Percentiles rank a stretch among this genome's conserved stretches.
Evolutionary conservation across 1,140 invertebrate species (phyloP).

Genomic region (Drosophila simulans): DNA sequence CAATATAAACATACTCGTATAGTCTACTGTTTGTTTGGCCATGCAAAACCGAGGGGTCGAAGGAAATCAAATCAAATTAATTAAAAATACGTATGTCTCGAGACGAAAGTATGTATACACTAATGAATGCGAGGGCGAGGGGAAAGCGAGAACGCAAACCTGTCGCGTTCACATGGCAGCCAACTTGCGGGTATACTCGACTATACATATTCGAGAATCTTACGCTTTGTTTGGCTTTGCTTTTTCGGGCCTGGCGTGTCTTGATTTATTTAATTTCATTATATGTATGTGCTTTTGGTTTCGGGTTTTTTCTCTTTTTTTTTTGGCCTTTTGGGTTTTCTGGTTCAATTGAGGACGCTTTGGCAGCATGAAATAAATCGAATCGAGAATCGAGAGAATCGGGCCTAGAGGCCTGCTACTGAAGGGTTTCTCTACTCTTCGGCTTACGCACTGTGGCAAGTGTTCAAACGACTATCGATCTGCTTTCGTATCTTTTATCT

Average conservation of each 20-base stretch:
- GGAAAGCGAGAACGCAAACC: constrained; percentile 28
- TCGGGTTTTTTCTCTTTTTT: constrained; percentile 2
- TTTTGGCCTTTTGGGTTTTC: background rate
- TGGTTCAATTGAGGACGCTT: constrained; percentile 16
- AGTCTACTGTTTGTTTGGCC: constrained; percentile 28
- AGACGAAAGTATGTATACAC: constrained; percentile 23
- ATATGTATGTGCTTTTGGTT: constrained; percentile 9
- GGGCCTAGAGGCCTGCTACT: background rate
- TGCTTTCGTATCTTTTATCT: constrained; percentile 22
- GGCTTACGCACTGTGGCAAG: constrained; percentile 65
- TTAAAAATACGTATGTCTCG: constrained; percentile 50
- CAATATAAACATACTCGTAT: constrained; percentile 27
- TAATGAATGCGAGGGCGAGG: constrained; percentile 12
- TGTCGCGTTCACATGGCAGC: constrained; percentile 50
- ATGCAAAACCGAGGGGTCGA: constrained; percentile 17
- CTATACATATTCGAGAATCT: constrained; percentile 37
- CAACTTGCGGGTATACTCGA: constrained; percentile 27
- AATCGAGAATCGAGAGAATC: constrained; percentile 16
- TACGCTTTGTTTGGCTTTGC: constrained; percentile 57
- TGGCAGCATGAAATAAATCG: constrained; percentile 62
- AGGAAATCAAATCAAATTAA: constrained; percentile 51
- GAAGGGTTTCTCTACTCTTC: constrained; percentile 31
- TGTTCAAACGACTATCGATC: constrained; percentile 30
- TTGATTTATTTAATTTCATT: constrained; percentile 56
- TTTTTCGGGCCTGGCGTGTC: constrained; percentile 30